Evolutionary conservation across 2,888 invertebrate genomes (phyloP), one percentile per base, ranked within the genome.

Genomic region (Baronia brevicornis): DNA sequence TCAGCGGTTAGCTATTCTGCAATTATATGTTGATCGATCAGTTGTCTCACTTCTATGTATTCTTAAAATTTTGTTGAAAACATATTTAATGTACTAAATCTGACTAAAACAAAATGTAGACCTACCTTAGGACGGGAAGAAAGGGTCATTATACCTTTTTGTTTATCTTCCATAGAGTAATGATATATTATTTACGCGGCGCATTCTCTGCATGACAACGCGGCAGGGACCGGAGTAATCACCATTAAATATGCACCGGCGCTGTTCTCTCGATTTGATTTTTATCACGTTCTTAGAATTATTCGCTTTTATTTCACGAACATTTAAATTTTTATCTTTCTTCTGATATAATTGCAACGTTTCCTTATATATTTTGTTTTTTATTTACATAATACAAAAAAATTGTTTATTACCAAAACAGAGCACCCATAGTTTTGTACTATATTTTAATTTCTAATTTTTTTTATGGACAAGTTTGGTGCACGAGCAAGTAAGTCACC

Each of bases 151-250:
- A 42, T 38, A 35, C 23, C 18, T 28, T 28, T 28, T 34, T 38
- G 39, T 46, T 62, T 49, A 48, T 52, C 49, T 58, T 52, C 53
- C 57, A 50, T 53, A 54, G 49, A 49, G 58, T 64, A 74, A 73
- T 68, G 59, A 60, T 62, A 59, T 65, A 62, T 63, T 69, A 63
- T 67, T 65, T 68, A 64, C 59, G 54, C 49, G 53, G 54, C 51
- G 60, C 71, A 77, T 75, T 75, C 73, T 62, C 65, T 39, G 61
- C 59, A 54, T 69, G 60, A 62, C 63, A 48, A 39, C 39, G 56
- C 50, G 49, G 46, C 34, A 42, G 60, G 57, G 62, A 69, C 50
- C 38, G 45, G 36, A 58, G 59, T 66, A 67, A 77, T 77, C 67
- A 74, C 65, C 70, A 71, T 74, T 67, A 69, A 58, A 54, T 21